A percentile compares a stretch with the other conserved stretches of the same genome.
Conservation (phyloP, 1,140 invertebrate genomes). For the Aphaenogaster rudis region DNA sequence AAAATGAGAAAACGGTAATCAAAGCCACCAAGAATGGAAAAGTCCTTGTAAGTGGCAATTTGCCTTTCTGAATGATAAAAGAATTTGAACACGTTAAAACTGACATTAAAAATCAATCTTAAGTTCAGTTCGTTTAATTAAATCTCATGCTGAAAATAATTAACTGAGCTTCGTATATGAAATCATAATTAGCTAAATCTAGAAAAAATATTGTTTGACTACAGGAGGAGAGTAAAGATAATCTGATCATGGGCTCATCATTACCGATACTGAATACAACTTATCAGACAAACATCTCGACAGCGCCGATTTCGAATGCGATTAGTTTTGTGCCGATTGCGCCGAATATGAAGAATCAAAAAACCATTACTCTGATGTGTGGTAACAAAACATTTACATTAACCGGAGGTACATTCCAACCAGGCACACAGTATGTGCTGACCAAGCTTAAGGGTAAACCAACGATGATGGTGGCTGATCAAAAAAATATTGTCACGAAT, state of each 20-base stretch:
- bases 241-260: conserved; percentile 46
- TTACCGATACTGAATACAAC: conserved; percentile 61
- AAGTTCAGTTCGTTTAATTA: not conserved
- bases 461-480: conserved; percentile 67
- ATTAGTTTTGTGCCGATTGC: conserved; percentile 68
- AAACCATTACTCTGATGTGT: conserved; percentile 75
- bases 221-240: conserved; percentile 47
- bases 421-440: conserved; percentile 76
- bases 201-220: conserved; percentile 36
- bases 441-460: conserved; percentile 79
- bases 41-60: conserved; percentile 18
- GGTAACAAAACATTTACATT: conserved; percentile 79
- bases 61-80: not conserved
- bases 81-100: not conserved
- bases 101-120: conserved; percentile 5
- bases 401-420: conserved; percentile 70
- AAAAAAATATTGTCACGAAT: conserved; percentile 49
- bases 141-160: not conserved
- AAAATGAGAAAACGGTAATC: conserved; percentile 33
- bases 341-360: conserved; percentile 55
- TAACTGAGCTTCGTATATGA: not conserved
- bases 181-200: not conserved
- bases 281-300: conserved; percentile 69
- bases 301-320: conserved; percentile 14
- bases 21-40: conserved; percentile 28